phyloP scores from a whole-genome alignment of 2,113 vertebrate genomes.

The Tragelaphus imberbis region DNA sequence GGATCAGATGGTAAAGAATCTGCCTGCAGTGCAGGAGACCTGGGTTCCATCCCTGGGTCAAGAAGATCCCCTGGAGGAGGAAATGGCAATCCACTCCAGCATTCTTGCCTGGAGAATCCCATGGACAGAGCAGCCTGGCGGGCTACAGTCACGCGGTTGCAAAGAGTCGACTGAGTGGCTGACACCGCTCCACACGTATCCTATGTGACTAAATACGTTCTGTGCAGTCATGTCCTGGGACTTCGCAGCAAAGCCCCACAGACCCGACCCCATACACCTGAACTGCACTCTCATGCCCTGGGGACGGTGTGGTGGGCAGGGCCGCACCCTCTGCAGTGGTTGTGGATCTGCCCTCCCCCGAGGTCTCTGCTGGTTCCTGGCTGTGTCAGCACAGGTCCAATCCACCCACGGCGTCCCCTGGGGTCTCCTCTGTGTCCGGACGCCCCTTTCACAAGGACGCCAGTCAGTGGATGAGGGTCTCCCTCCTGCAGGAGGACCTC shows the following conservation, averaged over 20 bases:
- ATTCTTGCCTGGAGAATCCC: neutral
- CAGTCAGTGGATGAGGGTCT: neutral
- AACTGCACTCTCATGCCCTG: neutral
- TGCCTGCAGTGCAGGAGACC: neutral
- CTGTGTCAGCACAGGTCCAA: no score
- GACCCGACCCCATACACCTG: accelerated
- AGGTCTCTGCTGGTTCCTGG: neutral
- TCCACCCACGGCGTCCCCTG: accelerated
- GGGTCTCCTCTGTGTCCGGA: neutral
- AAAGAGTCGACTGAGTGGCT: neutral
- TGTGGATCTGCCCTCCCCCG: no score
- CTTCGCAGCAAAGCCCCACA: accelerated
- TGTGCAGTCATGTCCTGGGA: neutral
- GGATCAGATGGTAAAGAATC: neutral
- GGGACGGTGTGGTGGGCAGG: accelerated
- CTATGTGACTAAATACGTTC: neutral
- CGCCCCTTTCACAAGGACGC: neutral
- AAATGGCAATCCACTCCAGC: neutral
- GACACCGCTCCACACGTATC: neutral
- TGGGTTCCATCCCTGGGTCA: neutral
- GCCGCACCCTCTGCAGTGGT: accelerated
- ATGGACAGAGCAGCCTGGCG: neutral
- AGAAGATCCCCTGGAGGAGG: neutral
- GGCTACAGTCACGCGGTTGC: neutral
- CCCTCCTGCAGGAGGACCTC: neutral